Evolutionary conservation across 2,888 invertebrate species (phyloP), one percentile per base, ranked within the genome.

Genomic region (Phasia obesa): DNA sequence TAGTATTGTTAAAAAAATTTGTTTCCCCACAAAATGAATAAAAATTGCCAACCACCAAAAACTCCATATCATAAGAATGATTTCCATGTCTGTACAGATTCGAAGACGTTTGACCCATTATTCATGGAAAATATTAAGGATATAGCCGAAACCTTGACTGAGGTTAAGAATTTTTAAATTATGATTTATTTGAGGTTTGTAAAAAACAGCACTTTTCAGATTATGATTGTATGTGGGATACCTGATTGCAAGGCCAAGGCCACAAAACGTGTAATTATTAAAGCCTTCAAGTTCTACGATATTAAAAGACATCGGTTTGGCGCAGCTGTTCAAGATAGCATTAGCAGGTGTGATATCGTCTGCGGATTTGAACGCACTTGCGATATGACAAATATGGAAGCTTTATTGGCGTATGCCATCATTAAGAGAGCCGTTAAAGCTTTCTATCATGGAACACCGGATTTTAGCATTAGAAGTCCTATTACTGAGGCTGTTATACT

Each of bases 381-480:
- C 64, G 85, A 85, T 9, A 89, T 90, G 90, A 88, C 87, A 49
- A 85, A 86, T 4, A 84, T 88, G 4, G 90, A 90, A 85, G 88
- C 90, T 4, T 86, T 88, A 76, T 77, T 91, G 9, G 85, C 88
- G 0, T 90, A 91, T 65, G 77, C 87, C 15, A 88, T 90, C 9
- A 87, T 90, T 0, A 90, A 90, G 79, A 86, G 88, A 0, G 89
- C 91, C 7, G 88, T 90, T 53, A 90, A 91, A 84, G 91, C 91
- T 0, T 90, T 89, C 80, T 91, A 88, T 19, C 88, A 88, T 23
- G 88, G 87, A 35, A 89, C 88, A 44, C 85, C 86, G 0, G 81
- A 86, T 13, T 82, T 78, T 2, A 80, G 87, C 11, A 85, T 88
- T 17, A 87, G 87, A 4, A 90, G 87, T 84, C 88, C 89, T 2